phyloP scores from a whole-genome alignment of 2,113 vertebrate species.

The Octodon degus region DNA sequence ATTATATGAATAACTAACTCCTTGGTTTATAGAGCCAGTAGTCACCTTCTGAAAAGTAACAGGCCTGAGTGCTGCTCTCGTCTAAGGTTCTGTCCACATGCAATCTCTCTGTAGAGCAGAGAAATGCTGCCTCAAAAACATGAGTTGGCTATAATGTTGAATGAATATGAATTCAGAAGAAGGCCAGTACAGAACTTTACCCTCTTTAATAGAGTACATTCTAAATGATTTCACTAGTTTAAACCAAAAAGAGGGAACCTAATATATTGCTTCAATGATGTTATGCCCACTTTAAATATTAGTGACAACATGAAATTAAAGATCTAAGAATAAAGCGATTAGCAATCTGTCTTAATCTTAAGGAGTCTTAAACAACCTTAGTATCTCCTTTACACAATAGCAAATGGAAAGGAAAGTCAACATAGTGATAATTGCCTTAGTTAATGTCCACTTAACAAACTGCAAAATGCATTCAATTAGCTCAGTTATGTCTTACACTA shows the following conservation, averaged over 20 bases:
- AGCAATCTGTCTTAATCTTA: neutral
- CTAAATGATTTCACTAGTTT: neutral
- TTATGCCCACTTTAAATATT: neutral
- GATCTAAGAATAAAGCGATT: neutral
- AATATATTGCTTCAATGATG: neutral
- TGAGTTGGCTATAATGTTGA: neutral
- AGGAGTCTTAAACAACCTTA: conserved; percentile 10
- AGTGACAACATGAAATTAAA: neutral
- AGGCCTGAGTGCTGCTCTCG: neutral
- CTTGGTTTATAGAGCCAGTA: neutral
- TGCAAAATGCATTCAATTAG: conserved; percentile 85
- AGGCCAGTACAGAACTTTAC: neutral
- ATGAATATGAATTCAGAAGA: conserved; percentile 8
- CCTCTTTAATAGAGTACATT: neutral
- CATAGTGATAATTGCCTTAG: conserved; percentile 78
- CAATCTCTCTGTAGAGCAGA: neutral
- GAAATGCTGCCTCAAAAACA: neutral
- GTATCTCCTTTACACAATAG: neutral
- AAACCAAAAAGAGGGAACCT: neutral
- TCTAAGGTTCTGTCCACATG: neutral
- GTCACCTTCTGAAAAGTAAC: neutral
- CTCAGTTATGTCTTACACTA: conserved; percentile 83
- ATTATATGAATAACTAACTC: neutral
- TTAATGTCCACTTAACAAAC: conserved; percentile 83
- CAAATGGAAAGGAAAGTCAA: conserved; percentile 73